These are phyloP conservation scores for Enteromius argenteus DNA, from an alignment of 2,797 vertebrate species.

Conservation along the genomic window DNA sequence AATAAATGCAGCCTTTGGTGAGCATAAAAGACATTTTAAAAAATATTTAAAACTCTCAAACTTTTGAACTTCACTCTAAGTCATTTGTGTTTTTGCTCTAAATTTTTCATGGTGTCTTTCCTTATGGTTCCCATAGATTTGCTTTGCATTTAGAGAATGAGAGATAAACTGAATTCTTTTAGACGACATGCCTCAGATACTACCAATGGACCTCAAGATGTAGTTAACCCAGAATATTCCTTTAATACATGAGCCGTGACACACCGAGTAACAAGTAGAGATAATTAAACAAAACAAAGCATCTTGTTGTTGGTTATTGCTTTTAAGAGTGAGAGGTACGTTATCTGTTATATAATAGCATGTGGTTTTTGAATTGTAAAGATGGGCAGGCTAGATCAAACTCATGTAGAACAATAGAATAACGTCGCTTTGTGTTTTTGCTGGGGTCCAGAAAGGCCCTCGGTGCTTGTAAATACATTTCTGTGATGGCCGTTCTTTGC, in stretches of 20 bases:
- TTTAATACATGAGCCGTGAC: conserved; percentile 20
- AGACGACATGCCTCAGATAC: not conserved
- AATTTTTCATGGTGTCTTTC: not conserved
- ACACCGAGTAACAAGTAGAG: not conserved
- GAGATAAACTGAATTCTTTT: not conserved
- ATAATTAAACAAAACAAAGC: conserved; percentile 9
- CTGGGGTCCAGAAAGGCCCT: not conserved
- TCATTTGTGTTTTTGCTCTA: not conserved
- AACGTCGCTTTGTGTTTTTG: conserved; percentile 8
- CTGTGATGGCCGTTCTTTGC: not conserved
- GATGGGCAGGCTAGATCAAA: not conserved
- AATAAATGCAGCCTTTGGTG: not conserved
- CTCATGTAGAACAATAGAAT: not conserved
- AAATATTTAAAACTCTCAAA: not conserved
- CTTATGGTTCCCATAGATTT: not conserved
- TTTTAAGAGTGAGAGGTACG: not conserved
- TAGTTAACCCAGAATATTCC: not conserved
- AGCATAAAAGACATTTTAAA: not conserved
- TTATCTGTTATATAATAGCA: not conserved
- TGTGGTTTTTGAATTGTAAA: not conserved
- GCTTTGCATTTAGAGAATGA: not conserved
- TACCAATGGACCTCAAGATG: not conserved
- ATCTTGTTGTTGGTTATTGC: not conserved
- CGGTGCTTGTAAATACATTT: conserved; percentile 4
- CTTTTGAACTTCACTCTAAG: not conserved